These are phyloP conservation scores for Galaxea fascicularis DNA, from an alignment of 92 coral and sea anemone species.

Conservation along the genomic window DNA sequence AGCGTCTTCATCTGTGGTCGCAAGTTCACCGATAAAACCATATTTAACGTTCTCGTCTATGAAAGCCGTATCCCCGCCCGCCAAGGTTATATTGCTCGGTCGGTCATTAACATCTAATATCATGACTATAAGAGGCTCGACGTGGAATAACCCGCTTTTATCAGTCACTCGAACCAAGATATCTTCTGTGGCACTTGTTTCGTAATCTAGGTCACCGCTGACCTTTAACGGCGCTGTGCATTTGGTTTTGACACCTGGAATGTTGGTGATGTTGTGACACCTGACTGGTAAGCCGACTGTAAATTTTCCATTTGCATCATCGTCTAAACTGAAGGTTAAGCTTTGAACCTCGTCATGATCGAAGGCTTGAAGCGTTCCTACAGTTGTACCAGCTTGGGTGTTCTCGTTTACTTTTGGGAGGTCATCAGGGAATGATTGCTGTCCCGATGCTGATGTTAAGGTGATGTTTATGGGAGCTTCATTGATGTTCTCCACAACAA, in stretches of 20 bases:
- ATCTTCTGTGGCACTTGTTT: slow-evolving; percentile 68
- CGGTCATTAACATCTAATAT: slow-evolving; percentile 87
- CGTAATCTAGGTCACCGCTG: slow-evolving; percentile 79
- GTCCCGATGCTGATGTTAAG: slow-evolving; percentile 74
- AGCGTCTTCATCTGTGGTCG: slow-evolving; percentile 81
- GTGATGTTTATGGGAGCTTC: slow-evolving; percentile 94
- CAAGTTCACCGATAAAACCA: slow-evolving; percentile 81
- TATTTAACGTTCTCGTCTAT: slow-evolving; percentile 80
- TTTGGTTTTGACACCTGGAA: slow-evolving; percentile 74
- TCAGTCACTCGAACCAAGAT: slow-evolving; percentile 88
- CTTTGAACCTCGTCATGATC: slow-evolving; percentile 91
- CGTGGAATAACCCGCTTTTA: slow-evolving; percentile 74
- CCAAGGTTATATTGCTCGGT: slow-evolving; percentile 83
- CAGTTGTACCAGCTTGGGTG: slow-evolving; percentile 69
- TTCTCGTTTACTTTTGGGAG: slow-evolving; percentile 79
- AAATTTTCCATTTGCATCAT: slow-evolving; percentile 81
- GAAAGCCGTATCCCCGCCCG: slow-evolving; percentile 81
- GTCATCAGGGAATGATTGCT: slow-evolving; percentile 82
- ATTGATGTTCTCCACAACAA: slow-evolving; percentile 83
- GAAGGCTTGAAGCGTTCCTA: slow-evolving; percentile 87
- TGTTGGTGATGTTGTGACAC: slow-evolving; percentile 75
- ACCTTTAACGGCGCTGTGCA: slow-evolving; percentile 76
- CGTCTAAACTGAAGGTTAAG: slow-evolving; percentile 72
- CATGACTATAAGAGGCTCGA: slow-evolving; percentile 71
- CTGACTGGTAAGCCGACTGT: slow-evolving; percentile 61